Evolutionary conservation across 2,797 vertebrate species (phyloP).

Genomic region (Darevskia nairensis): DNA sequence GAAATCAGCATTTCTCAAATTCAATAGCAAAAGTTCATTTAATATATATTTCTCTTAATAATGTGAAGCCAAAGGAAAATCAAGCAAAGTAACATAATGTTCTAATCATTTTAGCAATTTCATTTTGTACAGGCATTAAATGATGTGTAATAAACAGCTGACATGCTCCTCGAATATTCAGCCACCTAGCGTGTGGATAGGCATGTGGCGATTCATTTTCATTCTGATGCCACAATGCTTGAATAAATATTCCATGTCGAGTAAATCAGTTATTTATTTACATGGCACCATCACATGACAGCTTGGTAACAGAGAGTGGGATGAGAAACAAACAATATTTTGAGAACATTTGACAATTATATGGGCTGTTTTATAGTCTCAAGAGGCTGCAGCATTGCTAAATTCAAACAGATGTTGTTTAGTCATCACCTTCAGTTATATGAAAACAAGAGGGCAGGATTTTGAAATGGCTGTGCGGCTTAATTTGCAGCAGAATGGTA

Average conservation of each 20-base stretch:
- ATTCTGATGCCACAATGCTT: slow-evolving; percentile 18
- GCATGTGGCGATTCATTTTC: slow-evolving; percentile 13
- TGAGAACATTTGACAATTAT: neutral
- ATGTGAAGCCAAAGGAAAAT: slow-evolving; percentile 26
- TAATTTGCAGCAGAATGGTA: rapidly evolving
- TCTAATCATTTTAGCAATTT: neutral
- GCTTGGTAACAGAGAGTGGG: neutral
- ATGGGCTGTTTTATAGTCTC: slow-evolving; percentile 18
- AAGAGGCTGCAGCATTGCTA: neutral
- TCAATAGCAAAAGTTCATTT: neutral
- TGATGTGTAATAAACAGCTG: neutral
- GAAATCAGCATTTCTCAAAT: neutral
- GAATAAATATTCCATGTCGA: slow-evolving; percentile 10
- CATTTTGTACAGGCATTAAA: slow-evolving; percentile 32
- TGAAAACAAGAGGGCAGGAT: neutral
- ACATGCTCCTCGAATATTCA: neutral
- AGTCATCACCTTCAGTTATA: neutral
- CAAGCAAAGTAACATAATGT: slow-evolving; percentile 10
- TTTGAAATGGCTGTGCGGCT: neutral
- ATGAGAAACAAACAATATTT: slow-evolving; percentile 34
- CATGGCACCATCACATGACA: neutral
- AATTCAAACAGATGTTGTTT: slow-evolving; percentile 1
- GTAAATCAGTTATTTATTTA: slow-evolving; percentile 4
- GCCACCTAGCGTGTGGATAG: neutral
- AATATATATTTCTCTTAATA: slow-evolving; percentile 13